These are phyloP conservation scores for Diadumene lineata DNA, from an alignment of 92 coral and sea anemone species.

Conservation along the genomic window DNA sequence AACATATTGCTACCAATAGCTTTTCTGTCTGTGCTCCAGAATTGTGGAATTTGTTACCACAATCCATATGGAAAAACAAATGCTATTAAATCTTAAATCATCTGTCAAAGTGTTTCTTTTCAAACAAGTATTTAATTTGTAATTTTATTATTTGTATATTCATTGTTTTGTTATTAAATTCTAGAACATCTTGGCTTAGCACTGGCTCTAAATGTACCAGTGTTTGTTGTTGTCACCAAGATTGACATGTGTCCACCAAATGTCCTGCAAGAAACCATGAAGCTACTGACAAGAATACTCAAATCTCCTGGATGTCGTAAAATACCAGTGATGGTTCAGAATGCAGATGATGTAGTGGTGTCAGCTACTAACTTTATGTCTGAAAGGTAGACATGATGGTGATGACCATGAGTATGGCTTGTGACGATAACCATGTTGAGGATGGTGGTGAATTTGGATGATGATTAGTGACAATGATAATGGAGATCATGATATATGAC, in stretches of 20 bases:
- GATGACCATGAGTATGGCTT: background rate
- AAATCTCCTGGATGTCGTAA: conserved; percentile 99
- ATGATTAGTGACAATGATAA: background rate
- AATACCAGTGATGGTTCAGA: conserved; percentile 92
- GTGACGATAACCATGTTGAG: background rate
- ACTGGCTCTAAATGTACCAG: conserved; percentile 92
- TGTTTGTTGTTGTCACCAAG: conserved; percentile 96
- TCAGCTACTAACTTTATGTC: conserved; percentile 96
- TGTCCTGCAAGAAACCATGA: conserved; percentile 97
- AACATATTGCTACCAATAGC: too few relatives aligned
- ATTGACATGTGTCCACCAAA: conserved; percentile 99
- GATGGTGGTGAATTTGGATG: conserved; percentile 7
- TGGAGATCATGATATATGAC: background rate
- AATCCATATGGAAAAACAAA: too few relatives aligned
- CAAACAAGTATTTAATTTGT: too few relatives aligned
- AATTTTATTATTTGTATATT: too few relatives aligned
- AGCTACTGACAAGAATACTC: conserved; percentile 81
- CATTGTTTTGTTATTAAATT: background rate
- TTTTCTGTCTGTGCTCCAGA: too few relatives aligned
- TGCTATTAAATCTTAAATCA: too few relatives aligned
- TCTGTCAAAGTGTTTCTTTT: too few relatives aligned
- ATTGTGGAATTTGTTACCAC: too few relatives aligned
- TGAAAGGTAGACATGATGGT: conserved; percentile 60
- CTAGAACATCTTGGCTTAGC: conserved; percentile 97
- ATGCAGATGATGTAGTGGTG: conserved; percentile 88